A percentile compares a stretch with the other conserved stretches of the same genome.
phyloP scores from a whole-genome alignment of 2,113 vertebrate species.

The Athene cunicularia region DNA sequence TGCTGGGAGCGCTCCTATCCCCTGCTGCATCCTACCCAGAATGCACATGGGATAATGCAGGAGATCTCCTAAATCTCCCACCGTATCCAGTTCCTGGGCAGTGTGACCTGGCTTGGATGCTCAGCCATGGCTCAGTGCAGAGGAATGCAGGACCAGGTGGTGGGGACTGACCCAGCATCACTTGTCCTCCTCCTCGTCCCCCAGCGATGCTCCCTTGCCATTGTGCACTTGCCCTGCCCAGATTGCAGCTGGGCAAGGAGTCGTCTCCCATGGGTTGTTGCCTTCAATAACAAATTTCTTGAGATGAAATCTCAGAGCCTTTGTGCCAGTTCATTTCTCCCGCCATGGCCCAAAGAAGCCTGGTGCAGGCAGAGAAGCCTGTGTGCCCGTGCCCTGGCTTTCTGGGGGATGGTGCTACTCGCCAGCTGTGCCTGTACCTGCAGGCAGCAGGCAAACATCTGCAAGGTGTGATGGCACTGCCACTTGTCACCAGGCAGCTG shows the following conservation, averaged over 20 bases:
- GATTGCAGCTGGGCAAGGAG: fast-evolving
- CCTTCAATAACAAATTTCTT: neutral
- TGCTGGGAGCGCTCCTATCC: neutral
- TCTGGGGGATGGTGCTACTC: fast-evolving
- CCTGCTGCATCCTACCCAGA: fast-evolving
- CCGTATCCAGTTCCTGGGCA: neutral
- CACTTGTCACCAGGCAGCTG: neutral
- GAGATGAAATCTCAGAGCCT: fast-evolving
- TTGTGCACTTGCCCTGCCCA: neutral
- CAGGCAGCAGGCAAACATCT: conserved; percentile 1
- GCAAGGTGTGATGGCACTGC: neutral
- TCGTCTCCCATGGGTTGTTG: neutral
- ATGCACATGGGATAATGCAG: neutral
- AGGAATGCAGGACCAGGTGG: neutral
- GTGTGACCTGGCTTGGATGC: neutral
- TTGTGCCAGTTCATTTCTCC: neutral
- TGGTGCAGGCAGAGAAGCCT: neutral
- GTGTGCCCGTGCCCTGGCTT: fast-evolving
- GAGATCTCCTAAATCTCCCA: neutral
- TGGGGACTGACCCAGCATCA: neutral
- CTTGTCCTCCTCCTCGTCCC: fast-evolving
- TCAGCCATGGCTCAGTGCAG: neutral
- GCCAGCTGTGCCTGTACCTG: neutral
- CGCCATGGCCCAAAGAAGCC: neutral
- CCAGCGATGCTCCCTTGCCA: fast-evolving